Percentiles rank a stretch among this genome's conserved stretches.
These are phyloP conservation scores for Protonibea diacanthus DNA, from an alignment of 2,797 vertebrate genomes.

Conservation along the genomic window DNA sequence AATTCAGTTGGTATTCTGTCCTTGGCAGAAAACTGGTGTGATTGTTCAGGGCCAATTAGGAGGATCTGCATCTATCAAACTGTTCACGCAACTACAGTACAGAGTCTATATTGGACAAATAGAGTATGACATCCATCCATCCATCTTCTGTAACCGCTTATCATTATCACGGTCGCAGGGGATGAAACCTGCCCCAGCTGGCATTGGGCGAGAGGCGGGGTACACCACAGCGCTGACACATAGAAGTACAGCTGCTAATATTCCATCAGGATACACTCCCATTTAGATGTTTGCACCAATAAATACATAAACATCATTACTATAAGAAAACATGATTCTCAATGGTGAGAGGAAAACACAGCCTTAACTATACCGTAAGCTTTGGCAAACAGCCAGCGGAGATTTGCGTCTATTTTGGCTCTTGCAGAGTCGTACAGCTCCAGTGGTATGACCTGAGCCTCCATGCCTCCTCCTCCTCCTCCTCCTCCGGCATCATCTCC, in stretches of 20 bases:
- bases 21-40: background rate
- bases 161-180: no score
- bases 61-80: background rate
- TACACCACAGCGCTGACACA: background rate
- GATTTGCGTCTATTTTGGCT: constrained; percentile 98
- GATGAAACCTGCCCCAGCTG: no score
- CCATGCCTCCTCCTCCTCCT: constrained; percentile 73
- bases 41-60: background rate
- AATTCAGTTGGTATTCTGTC: background rate
- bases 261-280: no score
- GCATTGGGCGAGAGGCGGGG: no score
- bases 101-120: background rate
- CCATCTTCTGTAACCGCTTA: no score
- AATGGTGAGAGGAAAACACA: background rate
- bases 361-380: constrained; percentile 93
- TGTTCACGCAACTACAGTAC: background rate
- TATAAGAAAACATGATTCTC: background rate
- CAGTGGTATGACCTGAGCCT: constrained; percentile 87
- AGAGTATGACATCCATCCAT: background rate
- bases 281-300: background rate
- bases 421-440: constrained; percentile 96
- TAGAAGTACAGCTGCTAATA: no score
- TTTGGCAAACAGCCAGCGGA: constrained; percentile 97
- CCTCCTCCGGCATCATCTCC: constrained; percentile 59
- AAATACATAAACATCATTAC: background rate